phyloP scores from a whole-genome alignment of 2,113 vertebrate species.

The Megaceryle maxima region DNA sequence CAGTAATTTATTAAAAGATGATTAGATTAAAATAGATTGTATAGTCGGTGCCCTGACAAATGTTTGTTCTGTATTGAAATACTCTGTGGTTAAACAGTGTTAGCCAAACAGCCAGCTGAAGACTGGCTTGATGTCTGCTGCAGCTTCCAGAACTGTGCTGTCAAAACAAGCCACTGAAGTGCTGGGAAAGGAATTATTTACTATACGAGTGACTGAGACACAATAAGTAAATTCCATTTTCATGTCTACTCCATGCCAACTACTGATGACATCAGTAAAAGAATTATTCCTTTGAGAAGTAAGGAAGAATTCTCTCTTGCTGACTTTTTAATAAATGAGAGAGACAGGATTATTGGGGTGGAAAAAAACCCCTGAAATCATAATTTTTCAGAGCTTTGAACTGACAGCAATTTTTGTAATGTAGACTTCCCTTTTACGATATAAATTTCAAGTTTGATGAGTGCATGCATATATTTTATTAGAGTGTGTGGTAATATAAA shows the following conservation, averaged over 20 bases:
- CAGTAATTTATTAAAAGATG: constrained; percentile 17
- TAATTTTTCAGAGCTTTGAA: constrained; percentile 2
- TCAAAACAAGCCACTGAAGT: background rate
- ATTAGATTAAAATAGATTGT: background rate
- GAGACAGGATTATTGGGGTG: background rate
- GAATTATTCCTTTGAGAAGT: background rate
- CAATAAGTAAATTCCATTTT: background rate
- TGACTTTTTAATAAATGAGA: background rate
- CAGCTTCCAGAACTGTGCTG: background rate
- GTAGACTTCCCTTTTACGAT: background rate
- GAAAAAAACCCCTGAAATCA: background rate
- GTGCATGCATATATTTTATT: background rate
- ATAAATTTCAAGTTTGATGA: background rate
- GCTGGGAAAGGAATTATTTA: background rate
- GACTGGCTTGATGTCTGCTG: background rate
- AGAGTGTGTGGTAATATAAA: background rate
- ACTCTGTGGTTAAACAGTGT: background rate
- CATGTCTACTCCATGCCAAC: background rate
- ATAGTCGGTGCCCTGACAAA: background rate
- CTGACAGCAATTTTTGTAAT: background rate
- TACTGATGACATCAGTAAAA: background rate
- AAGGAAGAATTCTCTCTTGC: background rate
- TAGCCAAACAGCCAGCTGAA: background rate
- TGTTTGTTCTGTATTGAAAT: background rate
- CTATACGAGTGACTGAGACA: background rate